These are phyloP conservation scores for Hydrophis major DNA, from an alignment of 2,797 vertebrate species.

Conservation along the genomic window DNA sequence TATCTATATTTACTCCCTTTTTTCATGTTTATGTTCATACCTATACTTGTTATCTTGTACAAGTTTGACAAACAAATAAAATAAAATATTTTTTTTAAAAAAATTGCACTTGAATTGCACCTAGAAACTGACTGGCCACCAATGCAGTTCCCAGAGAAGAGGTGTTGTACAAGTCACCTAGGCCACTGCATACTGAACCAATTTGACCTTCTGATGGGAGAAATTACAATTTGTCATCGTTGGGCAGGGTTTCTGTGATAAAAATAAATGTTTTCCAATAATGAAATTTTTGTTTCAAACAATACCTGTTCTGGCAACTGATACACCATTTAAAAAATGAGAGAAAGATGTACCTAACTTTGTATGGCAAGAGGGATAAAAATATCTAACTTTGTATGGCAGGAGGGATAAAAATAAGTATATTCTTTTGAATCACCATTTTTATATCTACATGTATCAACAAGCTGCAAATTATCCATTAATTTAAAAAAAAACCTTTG, in stretches of 20 bases:
- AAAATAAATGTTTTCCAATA: not conserved
- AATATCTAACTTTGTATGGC: not conserved
- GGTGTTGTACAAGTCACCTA: not conserved
- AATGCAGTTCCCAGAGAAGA: not conserved
- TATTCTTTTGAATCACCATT: not conserved
- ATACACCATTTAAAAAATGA: not conserved
- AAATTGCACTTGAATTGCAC: not conserved
- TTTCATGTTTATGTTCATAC: no score
- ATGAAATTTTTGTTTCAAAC: not conserved
- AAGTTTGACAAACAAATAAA: no score
- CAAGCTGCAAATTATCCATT: not conserved
- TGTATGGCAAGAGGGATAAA: not conserved
- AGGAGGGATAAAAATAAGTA: not conserved
- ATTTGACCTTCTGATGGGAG: not conserved
- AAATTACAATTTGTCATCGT: not conserved
- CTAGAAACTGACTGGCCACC: not conserved
- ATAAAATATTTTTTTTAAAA: no score
- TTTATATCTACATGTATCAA: not conserved
- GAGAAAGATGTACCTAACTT: not conserved
- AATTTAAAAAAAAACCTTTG: not conserved
- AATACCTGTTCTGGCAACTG: not conserved
- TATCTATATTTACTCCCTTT: no score
- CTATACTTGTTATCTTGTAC: no score
- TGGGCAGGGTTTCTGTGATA: not conserved
- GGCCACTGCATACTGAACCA: not conserved